phyloP scores from a whole-genome alignment of 2,888 invertebrate genomes.

The Willowsia nigromaculata region DNA sequence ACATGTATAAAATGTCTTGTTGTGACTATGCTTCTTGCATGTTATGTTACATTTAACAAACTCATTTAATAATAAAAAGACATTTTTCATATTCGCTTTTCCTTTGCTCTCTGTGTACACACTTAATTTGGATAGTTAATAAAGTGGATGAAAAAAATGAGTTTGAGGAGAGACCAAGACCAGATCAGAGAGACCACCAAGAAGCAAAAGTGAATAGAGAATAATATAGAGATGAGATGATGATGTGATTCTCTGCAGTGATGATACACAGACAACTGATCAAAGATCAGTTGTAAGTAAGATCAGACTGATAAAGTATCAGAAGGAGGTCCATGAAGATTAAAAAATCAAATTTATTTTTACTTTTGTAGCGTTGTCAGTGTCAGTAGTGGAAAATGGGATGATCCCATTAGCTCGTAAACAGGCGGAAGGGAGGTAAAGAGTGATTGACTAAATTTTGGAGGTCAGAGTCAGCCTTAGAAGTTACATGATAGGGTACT shows the following conservation, averaged over 20 bases:
- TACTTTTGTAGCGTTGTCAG: not conserved
- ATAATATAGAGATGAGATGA: no score
- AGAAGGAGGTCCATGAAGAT: not conserved
- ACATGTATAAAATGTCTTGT: no score
- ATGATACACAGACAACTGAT: constrained; percentile 28
- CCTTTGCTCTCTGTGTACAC: not conserved
- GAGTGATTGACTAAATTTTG: no score
- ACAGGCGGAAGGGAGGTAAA: not conserved
- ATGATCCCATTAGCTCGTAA: not conserved
- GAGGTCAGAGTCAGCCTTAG: no score
- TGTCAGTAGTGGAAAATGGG: not conserved
- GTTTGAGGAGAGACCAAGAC: not conserved
- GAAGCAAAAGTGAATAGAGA: not conserved
- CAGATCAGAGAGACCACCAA: constrained; percentile 22
- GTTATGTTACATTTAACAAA: constrained; percentile 3
- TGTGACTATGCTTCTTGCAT: not conserved
- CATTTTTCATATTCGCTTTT: not conserved
- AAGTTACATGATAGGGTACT: no score
- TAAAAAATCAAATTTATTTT: constrained; percentile 24
- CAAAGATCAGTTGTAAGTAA: no score
- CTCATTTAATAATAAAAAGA: not conserved
- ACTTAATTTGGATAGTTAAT: constrained; percentile 38
- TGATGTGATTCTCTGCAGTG: not conserved
- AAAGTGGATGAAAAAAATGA: constrained; percentile 11
- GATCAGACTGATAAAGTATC: no score